These are phyloP conservation scores for Gadus macrocephalus DNA, from an alignment of 2,113 vertebrate species.

Conservation along the genomic window DNA sequence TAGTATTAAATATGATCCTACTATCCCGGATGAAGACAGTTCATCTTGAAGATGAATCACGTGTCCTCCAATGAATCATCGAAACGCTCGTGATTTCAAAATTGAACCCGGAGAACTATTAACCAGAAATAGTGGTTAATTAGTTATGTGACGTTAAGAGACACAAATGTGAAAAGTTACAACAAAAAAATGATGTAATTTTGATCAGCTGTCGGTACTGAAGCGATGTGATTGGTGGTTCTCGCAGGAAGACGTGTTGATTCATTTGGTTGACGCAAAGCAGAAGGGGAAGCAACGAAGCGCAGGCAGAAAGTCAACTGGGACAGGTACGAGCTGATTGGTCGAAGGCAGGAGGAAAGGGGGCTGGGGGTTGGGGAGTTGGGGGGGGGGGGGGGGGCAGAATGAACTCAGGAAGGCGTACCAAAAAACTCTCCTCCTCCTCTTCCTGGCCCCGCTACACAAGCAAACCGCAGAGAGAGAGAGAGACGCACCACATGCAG, in stretches of 20 bases:
- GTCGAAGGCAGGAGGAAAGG: background rate
- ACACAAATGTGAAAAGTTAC: too few species aligned
- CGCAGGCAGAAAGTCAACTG: constrained; percentile 17
- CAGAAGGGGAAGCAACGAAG: constrained; percentile 1
- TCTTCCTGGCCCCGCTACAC: constrained; percentile 82
- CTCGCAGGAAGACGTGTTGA: constrained; percentile 2
- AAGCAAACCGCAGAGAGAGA: constrained; percentile 56
- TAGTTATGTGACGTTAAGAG: too few species aligned
- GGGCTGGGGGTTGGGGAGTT: background rate
- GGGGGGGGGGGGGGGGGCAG: constrained; percentile 19
- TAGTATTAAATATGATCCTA: too few species aligned
- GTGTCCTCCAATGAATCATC: too few species aligned
- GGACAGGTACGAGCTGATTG: constrained; percentile 37
- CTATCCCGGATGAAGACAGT: too few species aligned
- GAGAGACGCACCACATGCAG: background rate
- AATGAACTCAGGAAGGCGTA: constrained; percentile 70
- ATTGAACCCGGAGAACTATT: too few species aligned
- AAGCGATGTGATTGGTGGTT: constrained; percentile 41
- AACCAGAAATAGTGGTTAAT: too few species aligned
- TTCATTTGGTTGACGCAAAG: constrained; percentile 8
- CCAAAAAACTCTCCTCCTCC: constrained; percentile 80
- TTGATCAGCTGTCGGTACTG: constrained; percentile 51
- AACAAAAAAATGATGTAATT: background rate
- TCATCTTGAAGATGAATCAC: too few species aligned
- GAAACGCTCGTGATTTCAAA: too few species aligned